phyloP scores from a whole-genome alignment of 92 coral and sea anemone species.

The Epizoanthus illoricatus region DNA sequence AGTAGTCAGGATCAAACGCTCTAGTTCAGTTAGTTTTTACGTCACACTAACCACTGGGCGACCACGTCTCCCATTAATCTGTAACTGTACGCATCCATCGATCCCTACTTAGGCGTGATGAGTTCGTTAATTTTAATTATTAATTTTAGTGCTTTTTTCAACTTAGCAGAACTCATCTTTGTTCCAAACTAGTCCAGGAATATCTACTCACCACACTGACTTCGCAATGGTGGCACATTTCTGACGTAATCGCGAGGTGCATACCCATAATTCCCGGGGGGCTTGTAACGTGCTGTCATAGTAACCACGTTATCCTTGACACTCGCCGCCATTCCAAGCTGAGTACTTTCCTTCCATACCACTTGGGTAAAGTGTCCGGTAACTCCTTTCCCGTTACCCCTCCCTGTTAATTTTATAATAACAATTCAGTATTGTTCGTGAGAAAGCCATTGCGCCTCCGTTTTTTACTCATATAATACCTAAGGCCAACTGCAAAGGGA shows the following conservation, averaged over 20 bases:
- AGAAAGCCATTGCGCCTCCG: not conserved
- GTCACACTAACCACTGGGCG: too few relatives aligned
- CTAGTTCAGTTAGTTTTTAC: too few relatives aligned
- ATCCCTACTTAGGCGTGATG: too few relatives aligned
- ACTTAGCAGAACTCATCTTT: too few relatives aligned
- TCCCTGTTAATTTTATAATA: not conserved
- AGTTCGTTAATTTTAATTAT: too few relatives aligned
- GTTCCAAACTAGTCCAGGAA: too few relatives aligned
- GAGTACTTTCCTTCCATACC: conserved; percentile 6
- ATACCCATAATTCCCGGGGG: conserved; percentile 2
- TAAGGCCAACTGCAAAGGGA: too few relatives aligned
- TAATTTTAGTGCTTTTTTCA: too few relatives aligned
- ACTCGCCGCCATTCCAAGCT: conserved; percentile 23
- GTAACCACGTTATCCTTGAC: not conserved
- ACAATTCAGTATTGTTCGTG: not conserved
- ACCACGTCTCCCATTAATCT: too few relatives aligned
- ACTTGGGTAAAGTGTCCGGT: conserved; percentile 10
- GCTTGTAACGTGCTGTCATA: conserved; percentile 7
- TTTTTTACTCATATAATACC: too few relatives aligned
- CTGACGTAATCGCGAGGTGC: conserved; percentile 5
- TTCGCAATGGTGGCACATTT: conserved; percentile 10
- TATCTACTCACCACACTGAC: conserved; percentile 2
- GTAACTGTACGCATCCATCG: too few relatives aligned
- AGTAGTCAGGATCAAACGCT: too few relatives aligned
- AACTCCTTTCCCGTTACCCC: conserved; percentile 11